Evolutionary conservation across 2,113 vertebrate genomes (phyloP).

Genomic region (Neogobius melanostomus): DNA sequence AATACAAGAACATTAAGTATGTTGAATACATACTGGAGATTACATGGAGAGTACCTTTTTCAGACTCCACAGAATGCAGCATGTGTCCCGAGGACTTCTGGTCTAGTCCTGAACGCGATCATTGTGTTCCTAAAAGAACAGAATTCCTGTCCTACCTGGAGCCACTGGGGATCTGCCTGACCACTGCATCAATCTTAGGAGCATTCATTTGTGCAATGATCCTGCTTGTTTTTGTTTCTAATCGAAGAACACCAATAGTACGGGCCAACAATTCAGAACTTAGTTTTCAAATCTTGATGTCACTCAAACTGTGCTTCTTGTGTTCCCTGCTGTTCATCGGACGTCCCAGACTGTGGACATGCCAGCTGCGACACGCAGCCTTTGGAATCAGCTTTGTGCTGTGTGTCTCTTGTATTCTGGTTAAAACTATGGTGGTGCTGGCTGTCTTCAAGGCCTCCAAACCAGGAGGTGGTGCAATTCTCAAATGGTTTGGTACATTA

Average conservation of each 20-base stretch:
- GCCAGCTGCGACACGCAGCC: too few species aligned
- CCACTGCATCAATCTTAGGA: neutral
- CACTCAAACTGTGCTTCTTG: too few species aligned
- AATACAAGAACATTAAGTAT: neutral
- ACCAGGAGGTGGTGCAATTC: too few species aligned
- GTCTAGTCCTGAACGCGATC: conserved; percentile 55
- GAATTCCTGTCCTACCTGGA: conserved; percentile 9
- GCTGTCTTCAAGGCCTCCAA: too few species aligned
- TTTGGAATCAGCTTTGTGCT: too few species aligned
- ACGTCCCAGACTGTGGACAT: too few species aligned
- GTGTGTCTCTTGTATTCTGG: too few species aligned
- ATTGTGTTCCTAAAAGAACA: conserved; percentile 58
- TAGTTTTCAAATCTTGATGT: too few species aligned
- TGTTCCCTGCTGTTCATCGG: too few species aligned
- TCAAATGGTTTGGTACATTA: too few species aligned
- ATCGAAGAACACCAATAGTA: neutral
- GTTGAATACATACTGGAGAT: neutral
- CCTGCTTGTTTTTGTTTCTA: neutral
- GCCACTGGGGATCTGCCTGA: conserved; percentile 13
- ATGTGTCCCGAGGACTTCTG: conserved; percentile 60
- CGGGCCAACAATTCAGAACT: too few species aligned
- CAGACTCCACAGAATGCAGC: neutral
- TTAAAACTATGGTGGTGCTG: too few species aligned
- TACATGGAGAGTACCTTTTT: neutral
- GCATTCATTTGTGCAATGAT: conserved; percentile 5